Evolutionary conservation across 1,140 invertebrate species (phyloP).

Genomic region (Bombus polaris): DNA sequence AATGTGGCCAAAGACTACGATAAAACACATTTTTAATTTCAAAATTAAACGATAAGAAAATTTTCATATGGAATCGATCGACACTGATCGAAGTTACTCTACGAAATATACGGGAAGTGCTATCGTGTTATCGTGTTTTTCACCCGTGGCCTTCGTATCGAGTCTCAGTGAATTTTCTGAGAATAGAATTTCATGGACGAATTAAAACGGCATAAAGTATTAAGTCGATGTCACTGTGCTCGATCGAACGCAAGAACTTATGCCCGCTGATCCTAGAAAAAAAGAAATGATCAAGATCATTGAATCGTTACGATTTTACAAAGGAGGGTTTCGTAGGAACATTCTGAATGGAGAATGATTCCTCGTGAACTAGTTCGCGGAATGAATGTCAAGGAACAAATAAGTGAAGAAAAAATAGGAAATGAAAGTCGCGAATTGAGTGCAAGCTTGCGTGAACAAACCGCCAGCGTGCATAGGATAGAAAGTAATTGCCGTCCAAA

Average conservation of each 20-base stretch:
- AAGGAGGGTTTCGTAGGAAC: not conserved
- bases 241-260: conserved; percentile 37
- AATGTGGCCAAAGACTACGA: not conserved
- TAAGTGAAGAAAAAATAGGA: not conserved
- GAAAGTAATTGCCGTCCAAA: conserved; percentile 76
- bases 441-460: not conserved
- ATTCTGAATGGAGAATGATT: not conserved
- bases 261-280: not conserved
- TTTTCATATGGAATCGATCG: not conserved
- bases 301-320: not conserved
- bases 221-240: conserved; percentile 20
- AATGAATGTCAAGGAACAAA: not conserved
- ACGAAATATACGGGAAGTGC: no score
- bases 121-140: not conserved
- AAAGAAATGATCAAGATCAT: not conserved
- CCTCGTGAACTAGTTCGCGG: not conserved
- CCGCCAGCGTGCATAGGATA: conserved; percentile 54
- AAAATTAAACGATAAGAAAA: not conserved
- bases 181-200: not conserved
- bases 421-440: not conserved
- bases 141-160: not conserved
- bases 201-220: not conserved
- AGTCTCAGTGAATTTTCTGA: not conserved
- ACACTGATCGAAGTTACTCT: no score
- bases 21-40: not conserved